Conservation (phyloP, 2,113 vertebrate genomes). For the Dunckerocampus dactyliophorus region DNA sequence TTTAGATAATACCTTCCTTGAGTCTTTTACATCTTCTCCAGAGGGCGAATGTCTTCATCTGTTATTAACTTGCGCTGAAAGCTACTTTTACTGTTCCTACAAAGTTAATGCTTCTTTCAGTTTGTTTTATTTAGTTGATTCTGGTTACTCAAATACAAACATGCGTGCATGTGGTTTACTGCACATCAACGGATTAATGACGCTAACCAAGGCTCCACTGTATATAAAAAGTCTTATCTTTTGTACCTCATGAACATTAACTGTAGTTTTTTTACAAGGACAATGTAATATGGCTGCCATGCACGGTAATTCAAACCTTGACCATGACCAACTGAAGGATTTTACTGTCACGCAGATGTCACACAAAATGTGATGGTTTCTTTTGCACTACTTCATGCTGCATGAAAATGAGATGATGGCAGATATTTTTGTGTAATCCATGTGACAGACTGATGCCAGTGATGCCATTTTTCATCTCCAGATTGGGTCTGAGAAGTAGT, state of each 20-base stretch:
- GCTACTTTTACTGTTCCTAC: conserved; percentile 20
- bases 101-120: conserved; percentile 28
- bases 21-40: conserved; percentile 47
- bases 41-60: conserved; percentile 32
- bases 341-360: no score
- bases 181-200: not conserved
- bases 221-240: no score
- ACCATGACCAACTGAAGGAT: no score
- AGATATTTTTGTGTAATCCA: not conserved
- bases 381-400: not conserved
- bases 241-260: no score
- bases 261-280: no score
- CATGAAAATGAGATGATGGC: not conserved
- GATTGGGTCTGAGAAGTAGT: conserved; percentile 36
- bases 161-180: conserved; percentile 8
- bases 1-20: conserved; percentile 58
- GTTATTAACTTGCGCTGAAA: conserved; percentile 37
- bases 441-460: conserved; percentile 35
- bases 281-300: no score
- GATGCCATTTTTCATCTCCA: conserved; percentile 33
- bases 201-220: no score
- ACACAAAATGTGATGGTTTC: not conserved
- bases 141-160: conserved; percentile 17
- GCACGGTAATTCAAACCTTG: no score
- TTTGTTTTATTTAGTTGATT: conserved; percentile 31